Percentiles rank a stretch among this genome's conserved stretches.
Conservation (phyloP, 2,797 vertebrate species). For the Acanthornis magna region DNA sequence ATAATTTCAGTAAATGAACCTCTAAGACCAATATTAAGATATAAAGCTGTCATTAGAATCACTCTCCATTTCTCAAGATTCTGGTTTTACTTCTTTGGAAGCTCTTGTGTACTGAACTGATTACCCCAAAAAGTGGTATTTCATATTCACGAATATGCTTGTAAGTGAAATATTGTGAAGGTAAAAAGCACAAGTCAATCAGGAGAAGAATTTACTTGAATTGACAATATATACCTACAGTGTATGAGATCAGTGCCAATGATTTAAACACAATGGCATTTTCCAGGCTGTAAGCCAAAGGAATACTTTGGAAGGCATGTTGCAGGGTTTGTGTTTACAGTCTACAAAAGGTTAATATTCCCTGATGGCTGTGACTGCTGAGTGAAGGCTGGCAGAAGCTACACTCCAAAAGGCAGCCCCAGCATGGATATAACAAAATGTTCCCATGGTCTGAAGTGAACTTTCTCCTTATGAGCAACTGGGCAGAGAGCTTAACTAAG, state of each 20-base stretch:
- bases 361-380: not conserved
- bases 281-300: not conserved
- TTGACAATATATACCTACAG: not conserved
- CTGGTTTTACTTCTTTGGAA: not conserved
- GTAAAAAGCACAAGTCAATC: not conserved
- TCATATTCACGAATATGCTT: not conserved
- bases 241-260: not conserved
- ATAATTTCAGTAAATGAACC: not conserved
- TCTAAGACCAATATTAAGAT: not conserved
- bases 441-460: conserved; percentile 5
- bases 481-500: not conserved
- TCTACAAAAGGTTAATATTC: not conserved
- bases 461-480: not conserved
- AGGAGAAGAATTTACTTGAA: not conserved
- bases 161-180: not conserved
- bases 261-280: not conserved
- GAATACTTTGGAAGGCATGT: not conserved
- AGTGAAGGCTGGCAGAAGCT: not conserved
- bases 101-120: not conserved
- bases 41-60: not conserved
- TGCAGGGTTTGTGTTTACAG: not conserved
- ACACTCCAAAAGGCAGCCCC: not conserved
- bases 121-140: not conserved
- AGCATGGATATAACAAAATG: not conserved
- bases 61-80: not conserved